Evolutionary conservation across 2,888 invertebrate genomes (phyloP).

Genomic region (Dasypogon diadema): DNA sequence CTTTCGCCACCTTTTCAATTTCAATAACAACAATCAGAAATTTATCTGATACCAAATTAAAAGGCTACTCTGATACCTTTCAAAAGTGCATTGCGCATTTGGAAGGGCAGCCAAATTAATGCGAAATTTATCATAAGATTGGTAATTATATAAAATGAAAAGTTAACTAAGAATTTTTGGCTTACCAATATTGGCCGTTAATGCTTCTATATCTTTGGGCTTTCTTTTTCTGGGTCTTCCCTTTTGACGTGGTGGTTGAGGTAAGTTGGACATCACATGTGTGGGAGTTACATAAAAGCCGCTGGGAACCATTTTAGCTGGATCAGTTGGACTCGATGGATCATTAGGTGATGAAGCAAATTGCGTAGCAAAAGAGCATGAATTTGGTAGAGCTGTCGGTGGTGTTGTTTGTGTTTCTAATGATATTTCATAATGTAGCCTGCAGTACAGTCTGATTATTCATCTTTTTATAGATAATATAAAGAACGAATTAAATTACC

Average conservation of each 20-base stretch:
- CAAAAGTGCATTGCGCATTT: too few relatives aligned
- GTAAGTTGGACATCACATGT: conserved; percentile 72
- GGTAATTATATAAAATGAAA: too few relatives aligned
- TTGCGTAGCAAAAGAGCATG: conserved; percentile 72
- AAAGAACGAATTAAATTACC: conserved; percentile 66
- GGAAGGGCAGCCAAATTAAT: too few relatives aligned
- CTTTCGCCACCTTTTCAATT: too few relatives aligned
- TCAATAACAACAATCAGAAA: too few relatives aligned
- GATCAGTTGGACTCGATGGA: conserved; percentile 68
- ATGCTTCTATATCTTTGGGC: conserved; percentile 88
- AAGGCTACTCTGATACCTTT: too few relatives aligned
- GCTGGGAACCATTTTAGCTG: conserved; percentile 68
- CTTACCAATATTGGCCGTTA: conserved; percentile 89
- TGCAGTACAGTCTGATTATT: conserved; percentile 54
- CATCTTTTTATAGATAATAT: background rate
- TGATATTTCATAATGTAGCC: conserved; percentile 68
- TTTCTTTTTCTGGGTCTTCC: conserved; percentile 93
- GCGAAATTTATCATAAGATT: too few relatives aligned
- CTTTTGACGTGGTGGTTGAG: conserved; percentile 83
- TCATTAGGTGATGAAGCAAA: conserved; percentile 68
- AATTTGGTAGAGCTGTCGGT: conserved; percentile 65
- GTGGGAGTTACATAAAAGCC: conserved; percentile 71
- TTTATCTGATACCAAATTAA: too few relatives aligned
- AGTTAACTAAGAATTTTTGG: too few relatives aligned
- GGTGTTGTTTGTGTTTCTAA: conserved; percentile 64